phyloP scores from a whole-genome alignment of 2,888 invertebrate genomes.

The Monoplex corrugatus region DNA sequence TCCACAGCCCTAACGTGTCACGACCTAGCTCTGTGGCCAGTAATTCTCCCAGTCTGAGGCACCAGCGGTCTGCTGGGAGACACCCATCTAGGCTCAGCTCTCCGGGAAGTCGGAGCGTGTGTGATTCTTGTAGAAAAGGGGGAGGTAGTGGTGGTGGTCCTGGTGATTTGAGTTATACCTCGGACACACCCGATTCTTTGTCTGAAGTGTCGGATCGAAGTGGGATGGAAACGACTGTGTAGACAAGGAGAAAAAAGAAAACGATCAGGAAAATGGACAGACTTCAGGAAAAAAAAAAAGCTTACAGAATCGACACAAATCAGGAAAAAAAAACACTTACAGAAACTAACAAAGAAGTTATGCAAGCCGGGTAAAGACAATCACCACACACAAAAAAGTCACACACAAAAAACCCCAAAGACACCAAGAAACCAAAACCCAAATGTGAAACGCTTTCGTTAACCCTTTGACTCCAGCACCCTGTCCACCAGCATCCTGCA shows the following conservation, averaged over 20 bases:
- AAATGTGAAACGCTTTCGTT: too few species aligned
- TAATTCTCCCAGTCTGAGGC: neutral
- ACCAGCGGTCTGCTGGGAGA: neutral
- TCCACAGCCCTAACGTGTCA: neutral
- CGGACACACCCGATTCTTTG: constrained; percentile 44
- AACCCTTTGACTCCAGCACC: too few species aligned
- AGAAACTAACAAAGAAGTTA: too few species aligned
- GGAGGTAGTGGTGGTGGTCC: constrained; percentile 24
- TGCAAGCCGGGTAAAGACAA: too few species aligned
- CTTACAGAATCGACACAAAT: too few species aligned
- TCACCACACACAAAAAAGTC: too few species aligned
- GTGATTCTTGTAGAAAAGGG: constrained; percentile 46
- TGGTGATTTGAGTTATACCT: neutral
- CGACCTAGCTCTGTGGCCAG: neutral
- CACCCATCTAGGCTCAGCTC: neutral
- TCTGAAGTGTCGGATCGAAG: constrained; percentile 48
- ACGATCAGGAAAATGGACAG: too few species aligned
- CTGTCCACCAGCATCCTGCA: too few species aligned
- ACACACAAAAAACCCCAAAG: too few species aligned
- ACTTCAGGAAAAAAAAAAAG: too few species aligned
- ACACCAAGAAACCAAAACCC: too few species aligned
- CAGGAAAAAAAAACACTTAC: too few species aligned
- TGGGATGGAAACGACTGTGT: constrained; percentile 57
- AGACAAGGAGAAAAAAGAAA: neutral
- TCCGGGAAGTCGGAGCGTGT: constrained; percentile 29